Base-by-base conservation (phyloP, 1,140 invertebrate species). In the Augochlora pura region DNA sequence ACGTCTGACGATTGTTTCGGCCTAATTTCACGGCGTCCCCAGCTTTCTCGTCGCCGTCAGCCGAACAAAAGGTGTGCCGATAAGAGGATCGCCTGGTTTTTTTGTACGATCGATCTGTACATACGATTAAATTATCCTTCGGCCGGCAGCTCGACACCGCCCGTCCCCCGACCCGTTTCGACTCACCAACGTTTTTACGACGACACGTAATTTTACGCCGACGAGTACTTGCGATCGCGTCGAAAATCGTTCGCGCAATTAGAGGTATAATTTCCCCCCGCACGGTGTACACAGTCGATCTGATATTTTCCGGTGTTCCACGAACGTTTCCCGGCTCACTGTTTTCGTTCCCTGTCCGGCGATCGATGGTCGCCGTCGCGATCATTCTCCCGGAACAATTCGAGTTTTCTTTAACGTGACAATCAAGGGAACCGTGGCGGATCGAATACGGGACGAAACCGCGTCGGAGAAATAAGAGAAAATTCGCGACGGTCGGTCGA, bases 21-120 rank as follows among this genome's bases (percentile, higher is more conserved):
- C 59, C 75, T 71, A 71, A 71, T 21, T 54, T 77, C 38, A 10
- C 4, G 18, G 38, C 3, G 9, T 54, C 18, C 42, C 32, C 5
- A 14, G 18, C 14, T 42, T 63, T 38, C 9, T 66, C 54, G 38
- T 16, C 10, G 59, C n/a, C 8, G 23, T 7, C n/a, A 10, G 27
- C n/a, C 14, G 14, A 21, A 57, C 16, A n/a, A 32, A 32, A 32
- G 18, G 10, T 21, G 10, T 21, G 21, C 23, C 9, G 42, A 23
- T 68, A 59, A n/a, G 63, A 67, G 18, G 14, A 39, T 38, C 32
- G 32, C 32, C 49, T n/a, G n/a, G 27, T n/a, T 62, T 76, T 77
- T 77, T 70, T 77, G 54, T 77, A 69, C 27, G 2, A 52, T 67
- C 23, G 8, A 67, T 23, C 39, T 32, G 38, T 59, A 57, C 18